These are phyloP conservation scores for Homalodisca vitripennis DNA, from an alignment of 1,140 invertebrate genomes.

Conservation along the genomic window DNA sequence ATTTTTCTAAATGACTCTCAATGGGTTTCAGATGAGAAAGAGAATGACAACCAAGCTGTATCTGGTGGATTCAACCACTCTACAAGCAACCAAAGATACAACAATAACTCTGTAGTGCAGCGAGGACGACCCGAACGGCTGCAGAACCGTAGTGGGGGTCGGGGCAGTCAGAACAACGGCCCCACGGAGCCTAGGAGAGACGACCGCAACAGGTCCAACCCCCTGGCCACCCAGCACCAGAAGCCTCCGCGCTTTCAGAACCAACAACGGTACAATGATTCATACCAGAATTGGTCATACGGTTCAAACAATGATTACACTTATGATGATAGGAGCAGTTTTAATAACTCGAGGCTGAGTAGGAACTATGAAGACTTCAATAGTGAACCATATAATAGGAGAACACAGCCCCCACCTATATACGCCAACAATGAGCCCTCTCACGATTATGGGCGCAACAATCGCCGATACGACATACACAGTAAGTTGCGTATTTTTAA, in stretches of 20 bases:
- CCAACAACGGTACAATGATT: conserved; percentile 31
- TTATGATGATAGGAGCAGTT: conserved; percentile 11
- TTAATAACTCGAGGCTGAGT: not conserved
- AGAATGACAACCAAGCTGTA: not conserved
- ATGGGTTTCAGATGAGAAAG: conserved; percentile 16
- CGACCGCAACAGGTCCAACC: conserved; percentile 44
- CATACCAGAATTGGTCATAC: conserved; percentile 22
- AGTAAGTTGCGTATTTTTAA: too few species aligned
- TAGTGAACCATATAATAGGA: conserved; percentile 6
- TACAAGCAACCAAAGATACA: conserved; percentile 27
- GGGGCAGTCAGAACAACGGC: conserved; percentile 41
- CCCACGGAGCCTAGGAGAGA: conserved; percentile 32
- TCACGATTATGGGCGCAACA: conserved; percentile 2
- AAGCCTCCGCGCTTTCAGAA: conserved; percentile 52
- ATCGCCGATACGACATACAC: conserved; percentile 15
- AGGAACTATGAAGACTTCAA: conserved; percentile 2
- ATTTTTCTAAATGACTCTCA: not conserved
- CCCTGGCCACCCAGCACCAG: conserved; percentile 48
- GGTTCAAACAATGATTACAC: not conserved
- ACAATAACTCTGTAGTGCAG: conserved; percentile 10
- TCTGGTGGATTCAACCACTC: conserved; percentile 32
- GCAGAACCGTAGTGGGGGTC: conserved; percentile 33
- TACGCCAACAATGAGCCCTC: conserved; percentile 2
- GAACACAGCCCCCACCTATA: not conserved
- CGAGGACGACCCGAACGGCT: conserved; percentile 15